phyloP scores from a whole-genome alignment of 2,797 vertebrate species.

The Erethizon dorsatum region DNA sequence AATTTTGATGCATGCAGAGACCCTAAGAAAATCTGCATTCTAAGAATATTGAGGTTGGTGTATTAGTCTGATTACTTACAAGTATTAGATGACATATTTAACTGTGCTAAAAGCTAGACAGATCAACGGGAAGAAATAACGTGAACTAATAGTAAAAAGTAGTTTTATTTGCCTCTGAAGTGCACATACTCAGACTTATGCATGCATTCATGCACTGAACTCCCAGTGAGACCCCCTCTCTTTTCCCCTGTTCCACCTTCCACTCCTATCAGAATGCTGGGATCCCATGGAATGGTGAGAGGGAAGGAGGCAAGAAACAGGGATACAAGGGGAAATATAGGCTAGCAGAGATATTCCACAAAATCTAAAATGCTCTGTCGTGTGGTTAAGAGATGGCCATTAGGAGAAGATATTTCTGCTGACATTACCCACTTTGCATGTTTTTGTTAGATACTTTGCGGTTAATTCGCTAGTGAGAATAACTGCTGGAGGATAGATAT shows the following conservation, averaged over 20 bases:
- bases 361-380: not conserved
- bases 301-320: not conserved
- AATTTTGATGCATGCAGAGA: not conserved
- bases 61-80: not conserved
- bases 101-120: not conserved
- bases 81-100: not conserved
- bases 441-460: not conserved
- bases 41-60: not conserved
- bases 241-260: rapidly evolving
- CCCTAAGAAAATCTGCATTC: not conserved
- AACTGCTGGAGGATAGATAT: not conserved
- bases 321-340: not conserved
- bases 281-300: not conserved
- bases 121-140: not conserved
- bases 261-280: not conserved
- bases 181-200: not conserved
- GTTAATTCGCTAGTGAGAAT: not conserved
- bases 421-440: not conserved
- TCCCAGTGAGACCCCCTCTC: not conserved
- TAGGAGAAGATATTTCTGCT: not conserved
- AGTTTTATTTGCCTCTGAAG: not conserved
- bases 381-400: not conserved
- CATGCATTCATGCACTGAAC: not conserved
- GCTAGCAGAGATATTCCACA: not conserved
- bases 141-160: not conserved